These are phyloP conservation scores for Thomomys bottae DNA, from an alignment of 2,113 vertebrate species.

Conservation along the genomic window DNA sequence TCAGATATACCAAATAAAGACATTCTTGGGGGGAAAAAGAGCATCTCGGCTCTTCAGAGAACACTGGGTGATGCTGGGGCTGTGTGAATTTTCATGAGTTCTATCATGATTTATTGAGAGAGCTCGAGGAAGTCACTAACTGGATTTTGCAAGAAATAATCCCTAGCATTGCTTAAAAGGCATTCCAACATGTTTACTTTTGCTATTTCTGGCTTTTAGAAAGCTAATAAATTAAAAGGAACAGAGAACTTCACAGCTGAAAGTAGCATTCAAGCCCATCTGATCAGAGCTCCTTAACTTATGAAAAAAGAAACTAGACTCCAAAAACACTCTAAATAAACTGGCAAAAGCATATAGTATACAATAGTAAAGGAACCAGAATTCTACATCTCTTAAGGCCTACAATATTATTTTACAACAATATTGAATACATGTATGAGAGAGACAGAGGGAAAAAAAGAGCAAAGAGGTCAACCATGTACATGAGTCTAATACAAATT, in stretches of 20 bases:
- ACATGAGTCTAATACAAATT: conserved; percentile 44
- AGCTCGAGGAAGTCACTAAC: conserved; percentile 64
- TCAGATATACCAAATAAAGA: conserved; percentile 61
- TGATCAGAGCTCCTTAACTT: conserved; percentile 38
- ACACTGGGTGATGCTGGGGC: conserved; percentile 25
- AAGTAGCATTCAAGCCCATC: conserved; percentile 34
- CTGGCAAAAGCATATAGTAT: conserved; percentile 1
- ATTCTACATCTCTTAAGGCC: background rate
- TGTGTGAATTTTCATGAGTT: conserved; percentile 62
- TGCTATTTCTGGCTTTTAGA: conserved; percentile 75
- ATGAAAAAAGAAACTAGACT: conserved; percentile 13
- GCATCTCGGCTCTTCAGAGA: conserved; percentile 57
- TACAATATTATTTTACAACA: background rate
- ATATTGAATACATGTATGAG: background rate
- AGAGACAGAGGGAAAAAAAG: conserved; percentile 19
- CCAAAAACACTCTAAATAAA: conserved; percentile 20
- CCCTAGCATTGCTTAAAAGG: conserved; percentile 60
- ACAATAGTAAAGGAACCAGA: conserved; percentile 14
- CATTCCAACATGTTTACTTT: conserved; percentile 70
- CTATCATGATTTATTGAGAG: conserved; percentile 66
- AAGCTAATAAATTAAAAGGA: conserved; percentile 72
- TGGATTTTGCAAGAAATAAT: conserved; percentile 57
- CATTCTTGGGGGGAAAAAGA: background rate
- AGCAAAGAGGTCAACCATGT: background rate
- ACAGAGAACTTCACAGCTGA: conserved; percentile 39